Base-by-base conservation (phyloP, 2,797 vertebrate species). In the Trachops cirrhosus region DNA sequence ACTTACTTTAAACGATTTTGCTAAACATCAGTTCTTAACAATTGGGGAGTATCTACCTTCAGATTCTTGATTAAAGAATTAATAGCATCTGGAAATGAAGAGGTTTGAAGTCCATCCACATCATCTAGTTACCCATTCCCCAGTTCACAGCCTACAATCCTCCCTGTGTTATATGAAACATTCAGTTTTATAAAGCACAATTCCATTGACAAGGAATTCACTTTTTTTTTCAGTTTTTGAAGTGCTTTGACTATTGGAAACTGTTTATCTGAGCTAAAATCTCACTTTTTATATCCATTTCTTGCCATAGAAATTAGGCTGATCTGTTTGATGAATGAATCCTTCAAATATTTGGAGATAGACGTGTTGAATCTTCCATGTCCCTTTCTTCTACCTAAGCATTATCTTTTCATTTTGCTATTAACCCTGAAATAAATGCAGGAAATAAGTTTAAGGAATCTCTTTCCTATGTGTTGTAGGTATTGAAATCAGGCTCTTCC, bases 1-100 rank as follows among this genome's bases (percentile, higher is more conserved):
- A 79, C 70, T 95, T 88, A 79, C 74, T 92, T 92, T 70, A 74
- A 83, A 18, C 83, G 10, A 86, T 91, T 93, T 93, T 73, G 70
- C n/a, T 84, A 92, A 73, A 54, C 26, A 79, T 78, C 54, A 74
- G 39, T 64, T 89, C 62, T 82, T 62, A 78, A 74, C 41, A 79
- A 83, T 57, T 89, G 59, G 78, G 79, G 87, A 84, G 4, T 88
- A 50, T 90, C 48, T 91, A 21, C 57, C 44, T 91, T 85, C n/a
- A 70, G 50, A 59, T 59, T 89, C 19, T 96, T 84, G 37, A 68
- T 64, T 92, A 92, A 89, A 67, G 24, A 95, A 64, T 79, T 67
- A 87, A 41, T 79, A 79, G 16, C 21, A 46, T 68, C 21, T 67
- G 18, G n/a, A 32, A 92, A 22, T 44, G 3, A 57, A 32, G 34